Conservation (phyloP, 2,888 invertebrate species). For the Coleophora deauratella region DNA sequence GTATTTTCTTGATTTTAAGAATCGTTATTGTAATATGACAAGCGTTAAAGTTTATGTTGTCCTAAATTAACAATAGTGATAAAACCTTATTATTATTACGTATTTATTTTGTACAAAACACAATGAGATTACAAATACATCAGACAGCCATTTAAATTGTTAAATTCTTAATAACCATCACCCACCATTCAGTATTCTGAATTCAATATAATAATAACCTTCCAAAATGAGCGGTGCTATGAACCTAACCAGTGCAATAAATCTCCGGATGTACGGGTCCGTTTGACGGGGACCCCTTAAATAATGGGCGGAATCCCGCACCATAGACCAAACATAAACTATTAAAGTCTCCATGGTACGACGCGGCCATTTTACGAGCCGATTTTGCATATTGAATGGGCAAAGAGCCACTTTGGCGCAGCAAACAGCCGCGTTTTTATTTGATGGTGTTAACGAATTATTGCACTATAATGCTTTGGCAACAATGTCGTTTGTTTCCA, state of each 20-base stretch:
- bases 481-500: neutral
- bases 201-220: slow-evolving; percentile 21
- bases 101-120: too few species aligned
- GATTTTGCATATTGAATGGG: slow-evolving; percentile 40
- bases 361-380: slow-evolving; percentile 41
- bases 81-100: too few species aligned
- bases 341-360: slow-evolving; percentile 40
- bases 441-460: slow-evolving; percentile 20
- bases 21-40: too few species aligned
- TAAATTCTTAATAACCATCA: slow-evolving; percentile 24
- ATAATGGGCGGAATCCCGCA: slow-evolving; percentile 53
- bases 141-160: neutral
- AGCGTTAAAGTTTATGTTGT: too few species aligned
- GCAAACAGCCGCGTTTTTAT: slow-evolving; percentile 32
- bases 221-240: slow-evolving; percentile 14
- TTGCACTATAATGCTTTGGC: slow-evolving; percentile 8
- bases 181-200: too few species aligned
- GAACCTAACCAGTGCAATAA: slow-evolving; percentile 36
- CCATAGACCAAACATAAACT: slow-evolving; percentile 53
- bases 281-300: slow-evolving; percentile 47
- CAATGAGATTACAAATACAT: too few species aligned
- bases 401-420: slow-evolving; percentile 24
- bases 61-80: too few species aligned
- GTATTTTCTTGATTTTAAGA: too few species aligned
- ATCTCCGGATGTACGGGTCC: slow-evolving; percentile 38